These are phyloP conservation scores for Gouania willdenowi DNA, from an alignment of 2,797 vertebrate species.

Conservation along the genomic window DNA sequence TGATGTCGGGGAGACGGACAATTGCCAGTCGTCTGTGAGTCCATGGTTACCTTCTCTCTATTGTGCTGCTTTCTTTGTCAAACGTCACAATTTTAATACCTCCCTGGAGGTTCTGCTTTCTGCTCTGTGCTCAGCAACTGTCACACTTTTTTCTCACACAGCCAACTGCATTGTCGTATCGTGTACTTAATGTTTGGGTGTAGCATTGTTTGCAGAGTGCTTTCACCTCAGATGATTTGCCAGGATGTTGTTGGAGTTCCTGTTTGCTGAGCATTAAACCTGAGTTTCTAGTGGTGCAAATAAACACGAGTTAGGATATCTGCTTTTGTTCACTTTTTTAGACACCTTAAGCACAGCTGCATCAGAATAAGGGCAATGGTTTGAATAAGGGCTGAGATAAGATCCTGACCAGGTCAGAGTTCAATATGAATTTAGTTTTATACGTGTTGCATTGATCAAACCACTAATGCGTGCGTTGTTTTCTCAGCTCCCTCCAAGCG, in stretches of 20 bases:
- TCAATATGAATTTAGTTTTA: slow-evolving; percentile 2
- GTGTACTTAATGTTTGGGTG: slow-evolving; percentile 59
- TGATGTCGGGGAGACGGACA: slow-evolving; percentile 71
- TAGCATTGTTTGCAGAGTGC: slow-evolving; percentile 63
- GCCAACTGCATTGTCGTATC: slow-evolving; percentile 27
- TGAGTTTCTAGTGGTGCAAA: slow-evolving; percentile 21
- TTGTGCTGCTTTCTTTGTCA: slow-evolving; percentile 6
- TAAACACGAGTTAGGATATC: slow-evolving; percentile 27
- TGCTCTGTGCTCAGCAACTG: neutral
- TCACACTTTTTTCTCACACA: slow-evolving; percentile 7
- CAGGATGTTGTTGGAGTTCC: slow-evolving; percentile 57
- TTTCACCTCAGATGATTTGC: slow-evolving; percentile 34
- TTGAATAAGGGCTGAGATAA: slow-evolving; percentile 9
- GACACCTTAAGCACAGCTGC: neutral
- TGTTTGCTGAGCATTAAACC: slow-evolving; percentile 61
- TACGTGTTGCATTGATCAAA: slow-evolving; percentile 2
- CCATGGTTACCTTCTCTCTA: neutral
- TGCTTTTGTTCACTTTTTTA: slow-evolving; percentile 1
- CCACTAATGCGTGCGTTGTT: neutral
- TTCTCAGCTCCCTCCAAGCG: slow-evolving; percentile 12
- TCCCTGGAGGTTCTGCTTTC: neutral
- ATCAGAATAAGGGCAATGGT: neutral
- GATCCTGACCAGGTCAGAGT: neutral
- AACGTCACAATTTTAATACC: too few relatives aligned
- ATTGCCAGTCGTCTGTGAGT: slow-evolving; percentile 84